A percentile compares a stretch with the other conserved stretches of the same genome.
phyloP scores from a whole-genome alignment of 2,797 vertebrate species.

The Streptopelia turtur region DNA sequence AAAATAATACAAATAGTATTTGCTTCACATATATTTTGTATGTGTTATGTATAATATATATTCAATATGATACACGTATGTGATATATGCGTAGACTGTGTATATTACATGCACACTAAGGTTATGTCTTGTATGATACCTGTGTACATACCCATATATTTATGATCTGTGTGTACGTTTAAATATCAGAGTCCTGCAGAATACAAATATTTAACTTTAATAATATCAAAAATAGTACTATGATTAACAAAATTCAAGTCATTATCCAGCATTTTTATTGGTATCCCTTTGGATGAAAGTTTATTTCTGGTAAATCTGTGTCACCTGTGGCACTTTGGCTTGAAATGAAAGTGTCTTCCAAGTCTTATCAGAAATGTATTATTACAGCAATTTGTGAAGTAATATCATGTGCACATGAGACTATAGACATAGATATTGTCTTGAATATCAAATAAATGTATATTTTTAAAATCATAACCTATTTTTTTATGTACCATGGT shows the following conservation, averaged over 20 bases:
- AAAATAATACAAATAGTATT: neutral
- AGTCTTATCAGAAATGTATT: neutral
- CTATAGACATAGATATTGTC: neutral
- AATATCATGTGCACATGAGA: neutral
- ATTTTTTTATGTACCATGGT: neutral
- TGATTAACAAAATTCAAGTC: neutral
- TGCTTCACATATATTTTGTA: neutral
- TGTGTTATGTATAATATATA: neutral
- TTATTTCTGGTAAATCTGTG: neutral
- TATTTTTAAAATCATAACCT: neutral
- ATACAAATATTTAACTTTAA: neutral
- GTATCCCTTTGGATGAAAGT: neutral
- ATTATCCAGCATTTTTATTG: fast-evolving
- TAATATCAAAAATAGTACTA: neutral
- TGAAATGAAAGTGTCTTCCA: neutral
- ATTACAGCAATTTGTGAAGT: neutral
- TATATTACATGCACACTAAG: too few relatives aligned
- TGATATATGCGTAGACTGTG: neutral
- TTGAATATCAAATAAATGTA: neutral
- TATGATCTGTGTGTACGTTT: neutral
- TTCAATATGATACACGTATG: neutral
- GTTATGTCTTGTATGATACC: neutral
- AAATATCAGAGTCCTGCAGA: neutral
- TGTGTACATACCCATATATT: neutral
- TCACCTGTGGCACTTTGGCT: neutral